These are phyloP conservation scores for Mimumesa dahlbomi DNA, from an alignment of 2,888 invertebrate species.

Conservation along the genomic window DNA sequence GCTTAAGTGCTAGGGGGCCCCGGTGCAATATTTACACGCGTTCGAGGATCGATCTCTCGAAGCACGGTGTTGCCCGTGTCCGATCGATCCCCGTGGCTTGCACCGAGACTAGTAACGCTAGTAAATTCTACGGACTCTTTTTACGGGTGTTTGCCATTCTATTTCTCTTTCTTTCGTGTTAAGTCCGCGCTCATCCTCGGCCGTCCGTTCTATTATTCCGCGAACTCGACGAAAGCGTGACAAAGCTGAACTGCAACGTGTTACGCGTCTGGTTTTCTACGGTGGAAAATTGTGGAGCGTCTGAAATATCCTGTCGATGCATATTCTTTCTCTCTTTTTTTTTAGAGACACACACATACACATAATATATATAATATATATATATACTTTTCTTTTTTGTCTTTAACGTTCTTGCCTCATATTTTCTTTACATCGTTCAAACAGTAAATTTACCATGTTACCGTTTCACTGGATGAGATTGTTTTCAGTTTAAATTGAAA, in stretches of 20 bases:
- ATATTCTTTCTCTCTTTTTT: neutral
- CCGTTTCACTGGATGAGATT: too few relatives aligned
- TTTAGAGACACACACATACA: too few relatives aligned
- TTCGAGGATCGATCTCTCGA: slow-evolving; percentile 51
- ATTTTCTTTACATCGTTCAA: too few relatives aligned
- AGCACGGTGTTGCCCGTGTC: slow-evolving; percentile 4
- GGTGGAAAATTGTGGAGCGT: neutral
- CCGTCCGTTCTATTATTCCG: slow-evolving; percentile 29
- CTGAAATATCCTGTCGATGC: neutral
- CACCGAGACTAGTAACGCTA: slow-evolving; percentile 73
- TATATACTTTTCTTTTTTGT: neutral
- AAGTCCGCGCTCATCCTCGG: slow-evolving; percentile 24
- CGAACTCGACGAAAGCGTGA: slow-evolving; percentile 54
- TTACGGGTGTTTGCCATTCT: slow-evolving; percentile 17
- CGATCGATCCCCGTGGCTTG: slow-evolving; percentile 61
- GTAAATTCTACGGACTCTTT: slow-evolving; percentile 69
- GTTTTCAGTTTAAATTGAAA: too few relatives aligned
- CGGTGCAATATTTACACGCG: slow-evolving; percentile 71
- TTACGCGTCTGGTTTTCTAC: slow-evolving; percentile 22
- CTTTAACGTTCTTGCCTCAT: neutral
- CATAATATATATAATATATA: too few relatives aligned
- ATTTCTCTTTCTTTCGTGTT: slow-evolving; percentile 8
- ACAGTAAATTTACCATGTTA: too few relatives aligned
- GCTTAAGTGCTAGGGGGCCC: slow-evolving; percentile 72
- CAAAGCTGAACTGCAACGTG: slow-evolving; percentile 31